phyloP scores from a whole-genome alignment of 2,113 vertebrate genomes.

The Benitochromis conjunctus region DNA sequence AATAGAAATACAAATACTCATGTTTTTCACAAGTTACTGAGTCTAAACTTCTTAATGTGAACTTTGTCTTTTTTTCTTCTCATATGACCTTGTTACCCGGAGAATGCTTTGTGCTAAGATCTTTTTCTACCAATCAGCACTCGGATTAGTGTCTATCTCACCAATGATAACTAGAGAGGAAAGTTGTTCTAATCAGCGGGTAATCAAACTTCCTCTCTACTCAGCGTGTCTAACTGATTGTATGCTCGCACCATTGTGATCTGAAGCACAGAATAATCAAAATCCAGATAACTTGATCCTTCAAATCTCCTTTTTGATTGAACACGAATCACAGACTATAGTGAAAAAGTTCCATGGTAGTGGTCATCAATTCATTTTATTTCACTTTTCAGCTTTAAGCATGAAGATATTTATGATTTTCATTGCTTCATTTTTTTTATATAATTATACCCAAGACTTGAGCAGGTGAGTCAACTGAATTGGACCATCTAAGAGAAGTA shows the following conservation, averaged over 20 bases:
- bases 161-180: conserved; percentile 25
- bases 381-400: background rate
- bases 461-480: background rate
- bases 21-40: background rate
- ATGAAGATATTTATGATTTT: background rate
- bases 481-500: background rate
- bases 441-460: background rate
- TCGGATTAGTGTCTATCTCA: conserved; percentile 9
- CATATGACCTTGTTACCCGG: conserved; percentile 18
- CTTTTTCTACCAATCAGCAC: conserved; percentile 12
- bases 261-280: conserved; percentile 23
- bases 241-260: background rate
- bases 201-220: conserved; percentile 41
- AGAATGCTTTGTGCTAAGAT: background rate
- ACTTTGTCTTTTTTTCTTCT: background rate
- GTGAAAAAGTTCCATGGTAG: background rate
- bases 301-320: conserved; percentile 31
- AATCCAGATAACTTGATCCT: conserved; percentile 21
- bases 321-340: background rate
- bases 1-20: background rate
- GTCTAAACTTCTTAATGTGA: conserved; percentile 1
- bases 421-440: background rate
- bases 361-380: background rate
- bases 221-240: conserved; percentile 34
- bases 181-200: conserved; percentile 29